These are phyloP conservation scores for Ariolimax columbianus DNA, from an alignment of 2,888 invertebrate genomes.

Conservation along the genomic window DNA sequence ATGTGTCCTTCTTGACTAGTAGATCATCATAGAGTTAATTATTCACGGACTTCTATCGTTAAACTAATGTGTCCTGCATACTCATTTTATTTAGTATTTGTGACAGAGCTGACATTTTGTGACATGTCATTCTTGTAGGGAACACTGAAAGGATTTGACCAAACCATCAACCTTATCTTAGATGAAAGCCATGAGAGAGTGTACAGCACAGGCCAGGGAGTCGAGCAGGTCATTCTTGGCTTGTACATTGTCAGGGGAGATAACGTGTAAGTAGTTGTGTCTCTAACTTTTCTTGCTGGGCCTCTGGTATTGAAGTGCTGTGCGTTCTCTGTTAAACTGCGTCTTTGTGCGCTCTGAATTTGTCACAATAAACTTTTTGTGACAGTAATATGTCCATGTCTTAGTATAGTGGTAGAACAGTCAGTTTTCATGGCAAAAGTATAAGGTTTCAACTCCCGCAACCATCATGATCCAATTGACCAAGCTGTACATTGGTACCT, in stretches of 20 bases:
- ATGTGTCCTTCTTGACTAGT: no score
- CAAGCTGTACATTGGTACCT: no score
- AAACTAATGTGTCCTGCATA: no score
- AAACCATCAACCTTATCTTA: constrained; percentile 98
- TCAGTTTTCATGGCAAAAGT: no score
- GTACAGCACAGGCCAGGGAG: constrained; percentile 94
- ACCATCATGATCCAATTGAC: no score
- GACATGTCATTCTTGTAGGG: constrained; percentile 83
- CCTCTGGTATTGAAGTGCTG: no score
- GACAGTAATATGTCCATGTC: no score
- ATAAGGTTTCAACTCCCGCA: no score
- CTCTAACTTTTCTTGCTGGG: not conserved
- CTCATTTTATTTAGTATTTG: no score
- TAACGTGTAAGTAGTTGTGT: constrained; percentile 90
- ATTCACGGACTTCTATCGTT: no score
- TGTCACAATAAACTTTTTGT: not conserved
- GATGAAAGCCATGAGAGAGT: constrained; percentile 99
- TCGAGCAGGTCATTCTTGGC: constrained; percentile 96
- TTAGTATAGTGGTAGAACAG: no score
- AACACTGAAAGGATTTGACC: constrained; percentile 98
- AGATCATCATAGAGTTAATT: no score
- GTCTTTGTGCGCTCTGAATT: not conserved
- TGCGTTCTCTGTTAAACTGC: not conserved
- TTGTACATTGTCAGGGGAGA: constrained; percentile 98
- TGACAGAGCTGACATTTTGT: not conserved